These are phyloP conservation scores for Limnephilus lunatus DNA, from an alignment of 2,888 invertebrate species.

Conservation along the genomic window DNA sequence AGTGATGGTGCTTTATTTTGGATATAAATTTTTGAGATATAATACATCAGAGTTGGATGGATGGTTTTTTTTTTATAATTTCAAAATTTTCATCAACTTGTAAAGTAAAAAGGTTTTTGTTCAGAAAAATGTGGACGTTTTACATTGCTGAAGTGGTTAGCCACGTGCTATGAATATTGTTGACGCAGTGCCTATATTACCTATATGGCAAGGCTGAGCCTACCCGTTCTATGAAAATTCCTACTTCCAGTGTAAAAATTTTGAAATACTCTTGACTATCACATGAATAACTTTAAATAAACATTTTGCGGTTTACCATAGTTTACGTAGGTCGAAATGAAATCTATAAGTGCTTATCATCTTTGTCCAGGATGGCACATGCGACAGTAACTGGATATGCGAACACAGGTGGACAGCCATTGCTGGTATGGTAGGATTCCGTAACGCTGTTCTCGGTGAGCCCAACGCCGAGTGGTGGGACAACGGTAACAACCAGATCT, in stretches of 20 bases:
- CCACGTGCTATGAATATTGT: not conserved
- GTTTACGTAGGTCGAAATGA: not conserved
- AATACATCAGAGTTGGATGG: not conserved
- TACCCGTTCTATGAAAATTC: not conserved
- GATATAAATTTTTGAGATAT: not conserved
- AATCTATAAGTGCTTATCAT: not conserved
- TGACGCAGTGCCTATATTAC: not conserved
- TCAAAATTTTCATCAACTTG: too few species aligned
- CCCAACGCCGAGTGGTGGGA: conserved; percentile 82
- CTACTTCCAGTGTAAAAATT: too few species aligned
- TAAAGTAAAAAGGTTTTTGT: too few species aligned
- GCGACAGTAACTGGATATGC: conserved; percentile 82
- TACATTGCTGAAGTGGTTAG: not conserved
- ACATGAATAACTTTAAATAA: too few species aligned
- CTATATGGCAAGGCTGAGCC: too few species aligned
- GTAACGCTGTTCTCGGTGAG: conserved; percentile 78
- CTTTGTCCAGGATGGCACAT: conserved; percentile 73
- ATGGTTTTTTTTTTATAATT: not conserved
- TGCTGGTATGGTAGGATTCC: conserved; percentile 82
- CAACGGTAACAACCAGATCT: conserved; percentile 83
- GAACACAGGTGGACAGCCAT: conserved; percentile 86
- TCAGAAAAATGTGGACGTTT: too few species aligned
- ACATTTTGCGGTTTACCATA: too few species aligned
- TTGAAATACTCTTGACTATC: too few species aligned
- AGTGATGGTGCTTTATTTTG: too few species aligned